A percentile compares a stretch with the other conserved stretches of the same genome.
Evolutionary conservation across 2,888 invertebrate species (phyloP).

Genomic region (Nasonovia ribisnigri): DNA sequence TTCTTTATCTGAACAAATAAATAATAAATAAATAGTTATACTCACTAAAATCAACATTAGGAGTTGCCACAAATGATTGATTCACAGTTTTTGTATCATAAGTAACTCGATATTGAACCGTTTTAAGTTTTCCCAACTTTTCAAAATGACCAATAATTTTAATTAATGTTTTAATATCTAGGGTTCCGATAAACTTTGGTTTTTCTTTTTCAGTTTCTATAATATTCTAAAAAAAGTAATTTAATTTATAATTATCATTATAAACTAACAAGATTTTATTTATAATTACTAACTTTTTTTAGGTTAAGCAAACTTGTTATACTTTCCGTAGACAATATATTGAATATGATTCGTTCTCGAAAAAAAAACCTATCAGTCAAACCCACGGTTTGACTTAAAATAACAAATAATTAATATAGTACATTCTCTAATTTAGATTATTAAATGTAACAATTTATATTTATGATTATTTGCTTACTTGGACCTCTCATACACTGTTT

Average conservation of each 20-base stretch:
- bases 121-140: conserved; percentile 30
- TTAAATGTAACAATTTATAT: conserved; percentile 21
- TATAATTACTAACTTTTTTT: conserved; percentile 41
- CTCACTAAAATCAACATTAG: conserved; percentile 54
- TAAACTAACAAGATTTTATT: background rate
- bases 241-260: background rate
- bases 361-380: conserved; percentile 55
- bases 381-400: conserved; percentile 33
- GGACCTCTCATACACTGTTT: conserved; percentile 35
- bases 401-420: conserved; percentile 1
- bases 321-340: conserved; percentile 42
- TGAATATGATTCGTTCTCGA: conserved; percentile 43
- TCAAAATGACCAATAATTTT: conserved; percentile 60
- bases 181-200: conserved; percentile 57
- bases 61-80: conserved; percentile 43
- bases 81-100: conserved; percentile 55
- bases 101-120: conserved; percentile 49
- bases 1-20: background rate
- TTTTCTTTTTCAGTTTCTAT: conserved; percentile 56
- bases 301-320: conserved; percentile 39
- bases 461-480: conserved; percentile 31
- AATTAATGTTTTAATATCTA: conserved; percentile 60
- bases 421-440: background rate
- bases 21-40: conserved; percentile 28
- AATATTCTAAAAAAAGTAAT: conserved; percentile 32